These are phyloP conservation scores for Sesamia nonagrioides DNA, from an alignment of 1,140 invertebrate species.

Conservation along the genomic window DNA sequence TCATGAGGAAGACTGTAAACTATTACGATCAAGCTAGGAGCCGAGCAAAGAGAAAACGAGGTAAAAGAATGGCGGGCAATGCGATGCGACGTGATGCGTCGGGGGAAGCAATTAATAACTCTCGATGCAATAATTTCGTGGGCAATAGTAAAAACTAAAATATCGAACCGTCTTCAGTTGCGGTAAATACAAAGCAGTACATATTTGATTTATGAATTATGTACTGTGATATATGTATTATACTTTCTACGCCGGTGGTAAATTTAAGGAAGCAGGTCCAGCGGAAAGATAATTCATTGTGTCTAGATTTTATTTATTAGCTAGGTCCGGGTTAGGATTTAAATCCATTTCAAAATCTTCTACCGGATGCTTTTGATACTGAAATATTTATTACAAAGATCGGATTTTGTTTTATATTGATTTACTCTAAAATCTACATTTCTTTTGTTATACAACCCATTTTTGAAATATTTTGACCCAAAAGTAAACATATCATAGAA, in stretches of 20 bases:
- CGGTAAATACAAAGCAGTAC: slow-evolving; percentile 1
- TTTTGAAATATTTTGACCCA: no score
- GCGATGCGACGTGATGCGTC: no score
- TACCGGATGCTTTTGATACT: neutral
- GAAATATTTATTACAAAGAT: neutral
- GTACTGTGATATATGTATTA: slow-evolving; percentile 2
- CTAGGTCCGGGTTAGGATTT: neutral
- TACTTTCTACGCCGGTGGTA: neutral
- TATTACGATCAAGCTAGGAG: no score
- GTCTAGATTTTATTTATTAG: slow-evolving; percentile 8
- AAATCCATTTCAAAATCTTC: neutral
- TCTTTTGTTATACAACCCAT: neutral
- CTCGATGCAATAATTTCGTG: no score
- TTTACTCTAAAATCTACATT: no score
- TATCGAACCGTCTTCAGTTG: neutral
- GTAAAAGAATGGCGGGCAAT: no score
- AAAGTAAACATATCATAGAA: neutral
- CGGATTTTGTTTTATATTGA: no score
- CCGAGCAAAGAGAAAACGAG: no score
- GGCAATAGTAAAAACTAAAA: slow-evolving; percentile 6
- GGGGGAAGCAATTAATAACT: no score
- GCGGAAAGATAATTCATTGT: slow-evolving; percentile 10
- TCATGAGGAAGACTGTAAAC: no score
- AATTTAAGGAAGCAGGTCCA: slow-evolving; percentile 27
- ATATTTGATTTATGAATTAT: slow-evolving; percentile 30